Evolutionary conservation across 2,888 invertebrate genomes (phyloP).

Genomic region (Lasiommata megera): DNA sequence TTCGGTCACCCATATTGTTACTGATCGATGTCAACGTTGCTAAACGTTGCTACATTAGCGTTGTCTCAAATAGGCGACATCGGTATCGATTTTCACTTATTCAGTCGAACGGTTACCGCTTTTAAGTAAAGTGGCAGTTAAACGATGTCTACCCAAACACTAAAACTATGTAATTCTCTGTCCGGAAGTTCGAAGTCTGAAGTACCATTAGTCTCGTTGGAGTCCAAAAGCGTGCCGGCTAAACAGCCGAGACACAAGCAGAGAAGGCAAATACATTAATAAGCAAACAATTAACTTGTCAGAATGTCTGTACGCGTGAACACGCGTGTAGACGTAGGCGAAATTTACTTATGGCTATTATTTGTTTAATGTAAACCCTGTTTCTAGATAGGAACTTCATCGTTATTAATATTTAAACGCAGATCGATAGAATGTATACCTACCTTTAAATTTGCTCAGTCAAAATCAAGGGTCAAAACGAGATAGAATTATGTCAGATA

Average conservation of each 20-base stretch:
- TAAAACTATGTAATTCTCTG: not conserved
- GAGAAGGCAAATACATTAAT: slow-evolving; percentile 3
- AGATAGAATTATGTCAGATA: too few species aligned
- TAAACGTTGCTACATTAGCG: too few species aligned
- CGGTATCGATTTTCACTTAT: too few species aligned
- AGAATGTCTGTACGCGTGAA: not conserved
- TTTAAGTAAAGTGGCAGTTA: not conserved
- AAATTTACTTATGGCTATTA: not conserved
- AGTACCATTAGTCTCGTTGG: not conserved
- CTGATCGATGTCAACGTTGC: too few species aligned
- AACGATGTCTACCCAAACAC: not conserved
- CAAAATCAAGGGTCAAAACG: too few species aligned
- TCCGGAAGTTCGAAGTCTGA: not conserved
- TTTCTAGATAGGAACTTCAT: too few species aligned
- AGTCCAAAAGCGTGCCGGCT: not conserved
- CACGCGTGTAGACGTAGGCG: not conserved
- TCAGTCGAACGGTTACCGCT: not conserved
- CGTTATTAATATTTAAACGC: too few species aligned
- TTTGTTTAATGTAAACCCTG: not conserved
- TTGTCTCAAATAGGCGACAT: too few species aligned
- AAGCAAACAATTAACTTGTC: slow-evolving; percentile 10
- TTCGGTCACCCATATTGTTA: too few species aligned
- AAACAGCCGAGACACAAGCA: slow-evolving; percentile 1
- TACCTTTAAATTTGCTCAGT: too few species aligned
- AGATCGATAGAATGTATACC: too few species aligned